A percentile compares a stretch with the other conserved stretches of the same genome.
These are phyloP conservation scores for Leptocoma aspasia DNA, from an alignment of 2,113 vertebrate genomes.

Conservation along the genomic window DNA sequence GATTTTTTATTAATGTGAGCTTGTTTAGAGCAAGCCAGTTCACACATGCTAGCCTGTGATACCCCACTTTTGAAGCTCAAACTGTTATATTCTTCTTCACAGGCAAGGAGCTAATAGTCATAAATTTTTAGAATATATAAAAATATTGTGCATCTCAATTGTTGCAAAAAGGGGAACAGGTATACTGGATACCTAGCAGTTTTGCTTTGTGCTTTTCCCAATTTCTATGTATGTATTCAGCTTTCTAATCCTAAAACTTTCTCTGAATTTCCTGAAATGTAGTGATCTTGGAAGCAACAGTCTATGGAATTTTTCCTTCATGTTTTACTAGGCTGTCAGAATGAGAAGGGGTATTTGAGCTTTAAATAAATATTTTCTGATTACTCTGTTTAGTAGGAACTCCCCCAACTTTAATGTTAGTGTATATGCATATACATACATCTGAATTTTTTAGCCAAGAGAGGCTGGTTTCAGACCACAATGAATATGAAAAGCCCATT, in stretches of 20 bases:
- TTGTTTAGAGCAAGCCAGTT: neutral
- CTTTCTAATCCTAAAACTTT: neutral
- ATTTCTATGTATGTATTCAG: neutral
- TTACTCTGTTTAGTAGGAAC: neutral
- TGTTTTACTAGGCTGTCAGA: neutral
- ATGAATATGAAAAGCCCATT: neutral
- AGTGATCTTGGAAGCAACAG: neutral
- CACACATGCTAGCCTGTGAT: neutral
- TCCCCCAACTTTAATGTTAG: neutral
- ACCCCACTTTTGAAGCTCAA: neutral
- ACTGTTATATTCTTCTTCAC: neutral
- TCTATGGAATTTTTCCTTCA: neutral
- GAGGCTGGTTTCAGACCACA: neutral
- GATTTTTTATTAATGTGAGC: neutral
- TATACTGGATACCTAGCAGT: neutral
- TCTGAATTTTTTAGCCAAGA: neutral
- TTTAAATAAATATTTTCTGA: neutral
- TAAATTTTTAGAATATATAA: neutral
- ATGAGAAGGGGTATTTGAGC: neutral
- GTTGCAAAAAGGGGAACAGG: neutral
- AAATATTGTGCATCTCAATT: neutral
- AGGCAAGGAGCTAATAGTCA: neutral
- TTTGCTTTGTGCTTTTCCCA: neutral
- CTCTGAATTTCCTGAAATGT: neutral
- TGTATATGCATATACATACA: neutral